Evolutionary conservation across 2,113 vertebrate genomes (phyloP).

Genomic region (Cololabis saira): DNA sequence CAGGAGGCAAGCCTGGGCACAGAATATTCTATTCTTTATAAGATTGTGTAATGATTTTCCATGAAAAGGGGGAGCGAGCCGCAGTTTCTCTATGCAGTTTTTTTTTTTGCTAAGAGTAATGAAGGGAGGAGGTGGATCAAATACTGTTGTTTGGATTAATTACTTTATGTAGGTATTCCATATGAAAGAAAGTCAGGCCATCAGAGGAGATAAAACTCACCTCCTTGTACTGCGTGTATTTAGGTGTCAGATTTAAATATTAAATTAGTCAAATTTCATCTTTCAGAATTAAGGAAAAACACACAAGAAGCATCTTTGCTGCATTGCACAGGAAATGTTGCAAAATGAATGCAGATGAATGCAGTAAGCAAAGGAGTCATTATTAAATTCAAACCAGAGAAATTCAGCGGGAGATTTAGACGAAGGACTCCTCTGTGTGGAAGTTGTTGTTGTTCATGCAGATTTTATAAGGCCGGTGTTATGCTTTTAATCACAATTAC

Average conservation of each 20-base stretch:
- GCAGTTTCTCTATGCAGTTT: constrained; percentile 80
- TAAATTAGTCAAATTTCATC: neutral
- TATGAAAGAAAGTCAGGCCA: constrained; percentile 47
- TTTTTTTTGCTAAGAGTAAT: constrained; percentile 40
- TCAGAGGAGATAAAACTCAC: neutral
- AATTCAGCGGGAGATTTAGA: constrained; percentile 30
- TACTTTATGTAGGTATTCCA: constrained; percentile 59
- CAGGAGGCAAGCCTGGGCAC: constrained; percentile 77
- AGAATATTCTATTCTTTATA: constrained; percentile 77
- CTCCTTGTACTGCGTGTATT: neutral
- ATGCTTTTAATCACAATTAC: constrained; percentile 62
- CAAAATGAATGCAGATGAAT: constrained; percentile 10
- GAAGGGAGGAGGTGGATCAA: constrained; percentile 28
- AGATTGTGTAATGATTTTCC: constrained; percentile 82
- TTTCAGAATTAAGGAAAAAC: neutral
- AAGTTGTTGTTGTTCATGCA: constrained; percentile 28
- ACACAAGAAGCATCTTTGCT: constrained; percentile 1
- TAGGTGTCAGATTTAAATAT: neutral
- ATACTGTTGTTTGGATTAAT: constrained; percentile 82
- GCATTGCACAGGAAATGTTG: neutral
- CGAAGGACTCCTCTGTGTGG: constrained; percentile 31
- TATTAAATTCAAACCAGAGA: constrained; percentile 30
- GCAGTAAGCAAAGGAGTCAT: constrained; percentile 19
- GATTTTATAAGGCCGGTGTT: constrained; percentile 44
- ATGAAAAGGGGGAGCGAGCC: constrained; percentile 76